Base-by-base conservation (phyloP, 2,113 vertebrate genomes). In the Chunga burmeisteri region DNA sequence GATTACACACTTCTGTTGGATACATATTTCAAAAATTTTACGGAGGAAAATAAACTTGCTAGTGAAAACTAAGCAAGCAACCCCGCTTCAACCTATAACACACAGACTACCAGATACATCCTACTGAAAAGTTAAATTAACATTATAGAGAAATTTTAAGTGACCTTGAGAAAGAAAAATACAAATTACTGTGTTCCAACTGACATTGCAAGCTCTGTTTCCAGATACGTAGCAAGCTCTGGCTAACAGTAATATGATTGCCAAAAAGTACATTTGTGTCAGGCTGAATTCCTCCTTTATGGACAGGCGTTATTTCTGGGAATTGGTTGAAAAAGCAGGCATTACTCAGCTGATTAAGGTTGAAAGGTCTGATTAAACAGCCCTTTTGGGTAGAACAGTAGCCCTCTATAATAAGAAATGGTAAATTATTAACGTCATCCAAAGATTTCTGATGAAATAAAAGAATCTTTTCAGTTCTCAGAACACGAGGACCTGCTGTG, bases 281-380 rank as follows among this genome's bases (percentile, higher is more conserved):
- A 86, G 66, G 10, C 58, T 92, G 71, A 92, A 94, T 72, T 85
- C 62, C 58, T 75, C 36, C 40, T 93, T 75, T 86, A 82, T 17
- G 46, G 66, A 58, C 53, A 77, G 49, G 25, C 71, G 73, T 80
- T 84, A 62, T 95, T 86, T 87, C 77, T 83, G 73, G 53, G 83
- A 83, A 93, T 93, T 80, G 77, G 49, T 40, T 70, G 66, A 70
- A 88, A 92, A 95, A 85, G 34, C 7, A 88, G 47, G 9, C 30
- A 80, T 88, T 90, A 94, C 66, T 88, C 67, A 88, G 52, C 40
- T 70, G 88, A 80, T 90, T 82, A 56, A 63, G 34, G 30, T 16
- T 86, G 80, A 90, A 92, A 94, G 58, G 30, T 36, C 53, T 75
- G 79, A 86, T 72, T 86, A 94, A 93, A 80, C 30, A 70, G 67